phyloP scores from a whole-genome alignment of 2,113 vertebrate genomes.

The Hemiprocne comata region DNA sequence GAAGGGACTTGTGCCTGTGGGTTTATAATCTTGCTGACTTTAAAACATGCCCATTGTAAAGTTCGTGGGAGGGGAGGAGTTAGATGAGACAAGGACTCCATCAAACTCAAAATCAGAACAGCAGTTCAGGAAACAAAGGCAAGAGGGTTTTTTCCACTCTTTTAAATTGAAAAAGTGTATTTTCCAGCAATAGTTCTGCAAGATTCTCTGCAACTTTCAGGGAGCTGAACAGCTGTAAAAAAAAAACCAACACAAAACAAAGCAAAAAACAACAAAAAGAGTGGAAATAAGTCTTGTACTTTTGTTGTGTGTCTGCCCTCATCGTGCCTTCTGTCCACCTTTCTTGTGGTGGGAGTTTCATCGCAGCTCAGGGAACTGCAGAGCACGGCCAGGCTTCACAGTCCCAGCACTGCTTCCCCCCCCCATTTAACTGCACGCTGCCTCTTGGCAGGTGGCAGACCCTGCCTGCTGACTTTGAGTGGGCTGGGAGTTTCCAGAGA shows the following conservation, averaged over 20 bases:
- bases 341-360: not conserved
- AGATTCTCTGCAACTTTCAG: not conserved
- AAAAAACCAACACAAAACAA: not conserved
- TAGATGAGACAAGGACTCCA: not conserved
- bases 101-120: not conserved
- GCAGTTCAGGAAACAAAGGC: not conserved
- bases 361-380: not conserved
- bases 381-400: not conserved
- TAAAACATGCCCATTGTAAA: not conserved
- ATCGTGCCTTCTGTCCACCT: not conserved
- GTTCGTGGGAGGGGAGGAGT: not conserved
- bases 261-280: not conserved
- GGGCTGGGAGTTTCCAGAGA: not conserved
- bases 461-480: not conserved
- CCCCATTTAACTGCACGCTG: fast-evolving
- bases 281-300: not conserved
- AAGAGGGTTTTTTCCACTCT: not conserved
- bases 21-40: not conserved
- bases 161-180: not conserved
- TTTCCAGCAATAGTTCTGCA: not conserved
- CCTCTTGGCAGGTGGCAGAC: not conserved
- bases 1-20: not conserved
- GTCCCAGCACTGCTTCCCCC: not conserved
- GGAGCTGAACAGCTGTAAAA: not conserved
- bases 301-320: not conserved